Conservation (phyloP, 1,140 invertebrate genomes). For the Hycleus phaleratus region DNA sequence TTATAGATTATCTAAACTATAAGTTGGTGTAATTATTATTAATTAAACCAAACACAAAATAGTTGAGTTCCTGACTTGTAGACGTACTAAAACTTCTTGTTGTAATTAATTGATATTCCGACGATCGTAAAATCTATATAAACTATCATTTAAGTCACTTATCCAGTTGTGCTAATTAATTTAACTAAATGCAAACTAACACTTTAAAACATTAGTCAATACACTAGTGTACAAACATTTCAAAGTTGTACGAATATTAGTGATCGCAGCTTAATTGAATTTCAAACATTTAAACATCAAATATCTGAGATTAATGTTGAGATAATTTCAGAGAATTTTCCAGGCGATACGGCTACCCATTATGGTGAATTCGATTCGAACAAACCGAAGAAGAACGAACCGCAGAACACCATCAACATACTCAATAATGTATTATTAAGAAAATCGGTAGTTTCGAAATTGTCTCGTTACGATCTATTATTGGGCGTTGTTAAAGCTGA, state of each 20-base stretch:
- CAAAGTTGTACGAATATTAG: too few species aligned
- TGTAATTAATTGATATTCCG: background rate
- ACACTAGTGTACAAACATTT: too few species aligned
- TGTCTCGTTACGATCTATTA: constrained; percentile 84
- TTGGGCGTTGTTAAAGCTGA: constrained; percentile 83
- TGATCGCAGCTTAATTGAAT: too few species aligned
- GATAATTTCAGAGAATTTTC: background rate
- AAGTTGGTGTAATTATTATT: too few species aligned
- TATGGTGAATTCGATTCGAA: constrained; percentile 34
- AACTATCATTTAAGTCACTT: constrained; percentile 9
- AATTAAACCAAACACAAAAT: too few species aligned
- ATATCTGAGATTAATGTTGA: too few species aligned
- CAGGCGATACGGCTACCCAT: constrained; percentile 33
- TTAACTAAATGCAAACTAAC: constrained; percentile 7
- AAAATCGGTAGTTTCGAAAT: constrained; percentile 65
- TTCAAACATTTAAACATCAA: too few species aligned
- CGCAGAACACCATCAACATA: constrained; percentile 58
- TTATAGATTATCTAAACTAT: too few species aligned
- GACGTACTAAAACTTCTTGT: too few species aligned
- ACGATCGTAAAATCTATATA: constrained; percentile 10
- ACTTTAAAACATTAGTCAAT: background rate
- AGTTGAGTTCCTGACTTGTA: too few species aligned
- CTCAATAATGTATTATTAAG: constrained; percentile 66
- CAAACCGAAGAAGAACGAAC: constrained; percentile 41
- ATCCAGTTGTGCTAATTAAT: constrained; percentile 10